Conservation (phyloP, 2,888 invertebrate genomes). For the Eupithecia abbreviata region DNA sequence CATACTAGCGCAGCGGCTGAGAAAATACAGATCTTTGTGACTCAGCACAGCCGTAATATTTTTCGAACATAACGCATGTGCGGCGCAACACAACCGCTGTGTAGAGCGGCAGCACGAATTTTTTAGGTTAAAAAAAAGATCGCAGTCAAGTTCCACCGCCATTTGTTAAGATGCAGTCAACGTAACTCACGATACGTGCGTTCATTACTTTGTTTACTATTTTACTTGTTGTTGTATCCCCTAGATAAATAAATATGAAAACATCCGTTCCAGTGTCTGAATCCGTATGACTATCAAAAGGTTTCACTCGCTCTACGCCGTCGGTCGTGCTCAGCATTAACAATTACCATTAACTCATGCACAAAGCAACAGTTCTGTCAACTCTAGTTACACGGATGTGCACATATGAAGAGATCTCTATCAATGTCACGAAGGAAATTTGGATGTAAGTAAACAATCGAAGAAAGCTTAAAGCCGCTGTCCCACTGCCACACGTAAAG, state of each 20-base stretch:
- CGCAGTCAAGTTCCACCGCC: too few relatives aligned
- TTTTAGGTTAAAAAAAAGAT: too few relatives aligned
- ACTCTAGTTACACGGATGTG: slow-evolving; percentile 70
- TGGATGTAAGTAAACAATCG: slow-evolving; percentile 61
- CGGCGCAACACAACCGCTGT: too few relatives aligned
- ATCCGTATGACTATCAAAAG: background rate
- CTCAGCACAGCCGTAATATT: too few relatives aligned
- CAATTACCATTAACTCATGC: background rate
- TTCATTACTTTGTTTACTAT: background rate
- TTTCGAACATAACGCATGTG: too few relatives aligned
- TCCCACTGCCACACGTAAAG: too few relatives aligned
- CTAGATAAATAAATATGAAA: background rate
- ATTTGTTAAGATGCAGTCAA: background rate
- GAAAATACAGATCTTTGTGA: too few relatives aligned
- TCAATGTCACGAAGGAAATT: slow-evolving; percentile 75
- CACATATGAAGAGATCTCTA: slow-evolving; percentile 70
- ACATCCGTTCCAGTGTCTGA: background rate
- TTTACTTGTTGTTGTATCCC: background rate
- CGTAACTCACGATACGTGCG: background rate
- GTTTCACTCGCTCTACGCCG: slow-evolving; percentile 3
- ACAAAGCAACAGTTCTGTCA: slow-evolving; percentile 42
- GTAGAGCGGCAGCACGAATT: too few relatives aligned
- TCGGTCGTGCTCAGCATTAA: slow-evolving; percentile 4
- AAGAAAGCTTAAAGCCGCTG: slow-evolving; percentile 45
- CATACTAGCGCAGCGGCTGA: too few relatives aligned